Evolutionary conservation across 2,113 vertebrate genomes (phyloP).

Genomic region (Laticauda colubrina): DNA sequence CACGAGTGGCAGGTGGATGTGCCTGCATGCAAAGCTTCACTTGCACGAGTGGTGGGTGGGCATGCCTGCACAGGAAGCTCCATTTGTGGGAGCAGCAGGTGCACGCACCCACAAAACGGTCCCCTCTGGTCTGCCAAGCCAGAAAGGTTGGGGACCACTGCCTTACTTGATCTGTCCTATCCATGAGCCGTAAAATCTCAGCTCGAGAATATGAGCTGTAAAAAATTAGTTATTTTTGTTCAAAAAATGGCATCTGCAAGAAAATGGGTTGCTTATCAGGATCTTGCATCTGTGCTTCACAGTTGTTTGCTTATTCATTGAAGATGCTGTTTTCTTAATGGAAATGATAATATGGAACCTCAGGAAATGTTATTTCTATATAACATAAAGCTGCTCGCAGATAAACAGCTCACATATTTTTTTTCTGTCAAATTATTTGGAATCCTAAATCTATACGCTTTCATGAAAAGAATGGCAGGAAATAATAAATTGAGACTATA

Average conservation of each 20-base stretch:
- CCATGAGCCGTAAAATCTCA: background rate
- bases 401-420: background rate
- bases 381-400: background rate
- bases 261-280: background rate
- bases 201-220: background rate
- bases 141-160: background rate
- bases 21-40: no score
- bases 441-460: background rate
- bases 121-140: background rate
- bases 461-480: background rate
- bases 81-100: background rate
- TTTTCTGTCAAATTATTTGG: background rate
- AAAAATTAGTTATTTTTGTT: background rate
- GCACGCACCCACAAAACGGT: background rate
- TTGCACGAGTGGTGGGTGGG: no score
- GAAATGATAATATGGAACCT: background rate
- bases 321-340: background rate
- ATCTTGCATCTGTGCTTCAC: background rate
- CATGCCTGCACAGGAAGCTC: background rate
- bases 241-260: background rate
- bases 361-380: background rate
- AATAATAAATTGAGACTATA: background rate
- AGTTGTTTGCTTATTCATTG: background rate
- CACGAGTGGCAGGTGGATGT: no score
- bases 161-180: background rate